A percentile compares a stretch with the other conserved stretches of the same genome.
phyloP scores from a whole-genome alignment of 2,797 vertebrate species.

The Eidolon dupreanum region DNA sequence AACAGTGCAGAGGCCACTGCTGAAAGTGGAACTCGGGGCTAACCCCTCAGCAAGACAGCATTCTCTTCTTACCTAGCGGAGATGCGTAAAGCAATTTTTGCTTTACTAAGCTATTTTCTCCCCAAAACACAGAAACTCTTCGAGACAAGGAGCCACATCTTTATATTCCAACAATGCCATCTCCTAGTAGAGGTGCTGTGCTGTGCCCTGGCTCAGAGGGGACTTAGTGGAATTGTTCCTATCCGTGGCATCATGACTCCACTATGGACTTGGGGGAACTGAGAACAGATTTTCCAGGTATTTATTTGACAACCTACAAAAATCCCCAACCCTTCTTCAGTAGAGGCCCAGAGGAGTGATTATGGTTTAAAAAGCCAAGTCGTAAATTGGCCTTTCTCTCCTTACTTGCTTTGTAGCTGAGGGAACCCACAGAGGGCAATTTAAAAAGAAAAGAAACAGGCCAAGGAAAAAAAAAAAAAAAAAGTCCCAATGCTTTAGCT shows the following conservation, averaged over 20 bases:
- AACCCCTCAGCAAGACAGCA: rapidly evolving
- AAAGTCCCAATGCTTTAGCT: constrained; percentile 42
- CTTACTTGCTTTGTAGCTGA: constrained; percentile 44
- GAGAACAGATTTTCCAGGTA: constrained; percentile 35
- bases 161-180: not conserved
- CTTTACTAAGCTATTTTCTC: not conserved
- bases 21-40: not conserved
- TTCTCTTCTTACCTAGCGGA: not conserved
- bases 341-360: constrained; percentile 67
- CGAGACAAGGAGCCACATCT: not conserved
- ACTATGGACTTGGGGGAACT: not conserved
- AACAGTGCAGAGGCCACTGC: not conserved
- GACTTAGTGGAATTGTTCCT: rapidly evolving
- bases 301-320: constrained; percentile 37
- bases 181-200: rapidly evolving
- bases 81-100: not conserved
- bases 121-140: not conserved
- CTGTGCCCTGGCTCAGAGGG: not conserved
- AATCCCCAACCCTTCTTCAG: not conserved
- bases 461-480: constrained; percentile 47
- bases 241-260: not conserved
- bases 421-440: constrained; percentile 62
- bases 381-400: constrained; percentile 63
- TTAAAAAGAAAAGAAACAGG: constrained; percentile 67
- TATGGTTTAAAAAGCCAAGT: constrained; percentile 73